Conservation (phyloP, 2,797 vertebrate genomes). For the Hirundo rustica region DNA sequence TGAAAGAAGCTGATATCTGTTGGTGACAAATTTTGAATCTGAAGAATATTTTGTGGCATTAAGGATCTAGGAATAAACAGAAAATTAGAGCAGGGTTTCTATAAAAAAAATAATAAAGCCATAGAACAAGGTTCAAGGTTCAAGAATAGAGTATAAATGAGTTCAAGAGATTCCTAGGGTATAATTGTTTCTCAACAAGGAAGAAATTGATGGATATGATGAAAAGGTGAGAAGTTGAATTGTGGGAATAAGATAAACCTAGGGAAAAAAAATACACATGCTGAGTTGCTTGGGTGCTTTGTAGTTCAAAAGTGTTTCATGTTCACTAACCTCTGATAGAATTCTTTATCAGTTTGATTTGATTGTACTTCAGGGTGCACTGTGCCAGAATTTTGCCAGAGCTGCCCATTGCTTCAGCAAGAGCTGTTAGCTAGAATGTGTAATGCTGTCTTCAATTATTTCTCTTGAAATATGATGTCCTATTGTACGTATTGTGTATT, state of each 20-base stretch:
- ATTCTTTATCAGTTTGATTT: conserved; percentile 59
- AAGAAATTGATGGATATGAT: conserved; percentile 35
- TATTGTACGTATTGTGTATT: not conserved
- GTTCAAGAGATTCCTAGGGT: conserved; percentile 12
- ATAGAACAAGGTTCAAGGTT: not conserved
- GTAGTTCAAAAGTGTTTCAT: conserved; percentile 52
- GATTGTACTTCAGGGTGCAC: conserved; percentile 33
- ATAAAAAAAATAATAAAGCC: not conserved
- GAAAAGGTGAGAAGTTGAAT: conserved; percentile 53
- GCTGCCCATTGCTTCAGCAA: conserved; percentile 45
- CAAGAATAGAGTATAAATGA: conserved; percentile 29
- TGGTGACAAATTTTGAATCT: not conserved
- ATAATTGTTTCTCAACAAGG: conserved; percentile 56
- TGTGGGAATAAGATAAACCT: conserved; percentile 27
- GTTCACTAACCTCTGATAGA: conserved; percentile 55
- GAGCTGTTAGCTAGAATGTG: not conserved
- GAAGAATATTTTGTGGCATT: not conserved
- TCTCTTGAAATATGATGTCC: conserved; percentile 18
- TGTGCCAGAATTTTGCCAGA: conserved; percentile 38
- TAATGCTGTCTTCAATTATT: conserved; percentile 32
- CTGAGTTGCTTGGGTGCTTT: conserved; percentile 50
- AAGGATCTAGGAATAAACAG: conserved; percentile 9
- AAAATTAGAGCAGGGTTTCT: not conserved
- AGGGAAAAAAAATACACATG: not conserved
- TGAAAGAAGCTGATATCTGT: not conserved